These are phyloP conservation scores for Meloidogyne floridensis DNA, from an alignment of 1,140 invertebrate genomes.

Conservation along the genomic window DNA sequence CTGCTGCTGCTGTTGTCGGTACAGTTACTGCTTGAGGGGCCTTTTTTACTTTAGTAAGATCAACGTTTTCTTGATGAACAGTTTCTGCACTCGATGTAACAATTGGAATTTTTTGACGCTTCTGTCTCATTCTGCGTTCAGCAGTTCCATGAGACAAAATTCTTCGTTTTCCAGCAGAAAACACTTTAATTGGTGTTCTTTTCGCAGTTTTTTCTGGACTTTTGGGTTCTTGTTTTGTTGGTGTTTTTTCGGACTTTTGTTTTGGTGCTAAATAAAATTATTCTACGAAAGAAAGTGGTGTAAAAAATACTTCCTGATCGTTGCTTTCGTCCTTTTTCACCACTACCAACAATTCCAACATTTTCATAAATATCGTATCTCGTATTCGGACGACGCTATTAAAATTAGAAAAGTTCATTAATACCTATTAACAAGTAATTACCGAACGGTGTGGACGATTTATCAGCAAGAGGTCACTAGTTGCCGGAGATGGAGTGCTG, in stretches of 20 bases:
- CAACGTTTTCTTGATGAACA: neutral
- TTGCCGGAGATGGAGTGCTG: slow-evolving; percentile 3
- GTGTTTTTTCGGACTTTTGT: neutral
- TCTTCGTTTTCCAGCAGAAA: neutral
- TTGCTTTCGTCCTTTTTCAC: neutral
- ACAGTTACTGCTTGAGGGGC: too few relatives aligned
- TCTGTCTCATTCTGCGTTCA: neutral
- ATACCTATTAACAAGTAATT: too few relatives aligned
- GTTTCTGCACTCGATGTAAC: neutral
- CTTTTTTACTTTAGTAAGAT: neutral
- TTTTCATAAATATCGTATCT: slow-evolving; percentile 12
- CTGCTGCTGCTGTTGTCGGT: neutral
- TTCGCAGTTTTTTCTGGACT: neutral
- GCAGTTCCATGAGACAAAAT: neutral
- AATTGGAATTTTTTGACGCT: neutral
- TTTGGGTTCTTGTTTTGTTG: neutral
- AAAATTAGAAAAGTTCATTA: too few relatives aligned
- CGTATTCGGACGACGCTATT: slow-evolving; percentile 9
- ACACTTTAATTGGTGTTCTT: neutral
- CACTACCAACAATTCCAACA: neutral
- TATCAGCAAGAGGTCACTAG: neutral
- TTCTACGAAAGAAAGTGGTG: neutral
- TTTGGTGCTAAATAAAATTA: neutral
- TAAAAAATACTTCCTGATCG: neutral
- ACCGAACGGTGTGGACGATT: neutral